Percentiles rank a stretch among this genome's conserved stretches.
Evolutionary conservation across 2,888 invertebrate species (phyloP).

Genomic region (Drosophila siamana): DNA sequence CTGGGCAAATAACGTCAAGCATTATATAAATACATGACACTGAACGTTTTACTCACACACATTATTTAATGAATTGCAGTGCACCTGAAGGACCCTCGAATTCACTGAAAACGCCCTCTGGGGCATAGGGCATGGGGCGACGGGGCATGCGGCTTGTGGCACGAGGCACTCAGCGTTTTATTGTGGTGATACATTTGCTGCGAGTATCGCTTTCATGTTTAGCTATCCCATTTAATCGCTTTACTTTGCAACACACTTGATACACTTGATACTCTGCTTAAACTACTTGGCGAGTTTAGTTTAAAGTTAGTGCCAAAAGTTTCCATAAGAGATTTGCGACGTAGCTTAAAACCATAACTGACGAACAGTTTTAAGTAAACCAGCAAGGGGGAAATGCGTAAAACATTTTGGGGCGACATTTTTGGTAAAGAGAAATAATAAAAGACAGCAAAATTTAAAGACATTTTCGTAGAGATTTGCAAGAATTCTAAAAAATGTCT

Average conservation of each 20-base stretch:
- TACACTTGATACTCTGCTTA: background rate
- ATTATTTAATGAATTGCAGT: conserved; percentile 47
- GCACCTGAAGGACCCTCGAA: conserved; percentile 36
- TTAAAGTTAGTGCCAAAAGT: background rate
- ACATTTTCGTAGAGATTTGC: too few species aligned
- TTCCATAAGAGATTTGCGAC: background rate
- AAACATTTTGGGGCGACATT: too few species aligned
- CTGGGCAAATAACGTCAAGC: conserved; percentile 62
- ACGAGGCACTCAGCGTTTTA: conserved; percentile 10
- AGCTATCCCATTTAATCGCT: conserved; percentile 5
- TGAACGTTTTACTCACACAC: conserved; percentile 43
- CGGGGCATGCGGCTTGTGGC: background rate
- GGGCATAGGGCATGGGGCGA: conserved; percentile 4
- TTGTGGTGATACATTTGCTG: conserved; percentile 4
- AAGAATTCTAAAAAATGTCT: too few species aligned
- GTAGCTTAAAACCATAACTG: background rate
- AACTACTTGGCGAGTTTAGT: background rate
- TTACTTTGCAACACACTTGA: background rate
- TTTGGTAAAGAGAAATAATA: too few species aligned
- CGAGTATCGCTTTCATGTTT: conserved; percentile 3
- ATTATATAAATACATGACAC: conserved; percentile 63
- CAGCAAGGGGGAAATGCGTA: background rate
- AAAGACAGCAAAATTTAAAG: too few species aligned
- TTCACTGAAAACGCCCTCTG: conserved; percentile 13
- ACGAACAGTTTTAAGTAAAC: background rate